A percentile compares a stretch with the other conserved stretches of the same genome.
Conservation (phyloP, 2,797 vertebrate genomes). For the Leucoraja ocellata region DNA sequence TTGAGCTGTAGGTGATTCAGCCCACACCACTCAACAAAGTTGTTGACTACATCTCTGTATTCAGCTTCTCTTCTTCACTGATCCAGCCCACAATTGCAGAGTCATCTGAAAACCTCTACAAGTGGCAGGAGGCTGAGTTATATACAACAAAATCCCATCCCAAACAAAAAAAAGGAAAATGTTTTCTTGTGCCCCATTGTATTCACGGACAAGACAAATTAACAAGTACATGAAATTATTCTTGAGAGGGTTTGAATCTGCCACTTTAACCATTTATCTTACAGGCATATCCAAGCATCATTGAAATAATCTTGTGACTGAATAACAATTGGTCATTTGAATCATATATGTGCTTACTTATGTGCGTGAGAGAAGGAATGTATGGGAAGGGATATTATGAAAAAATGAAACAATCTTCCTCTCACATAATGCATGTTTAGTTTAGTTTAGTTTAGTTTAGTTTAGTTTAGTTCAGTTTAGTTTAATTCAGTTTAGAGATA, state of each 20-base stretch:
- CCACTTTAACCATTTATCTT: not conserved
- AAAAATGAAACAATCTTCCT: not conserved
- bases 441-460: too few species aligned
- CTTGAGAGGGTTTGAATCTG: not conserved
- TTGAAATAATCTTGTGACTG: not conserved
- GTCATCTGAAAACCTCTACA: too few species aligned
- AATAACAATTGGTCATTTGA: not conserved
- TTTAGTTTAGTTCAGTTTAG: too few species aligned
- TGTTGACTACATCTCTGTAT: too few species aligned
- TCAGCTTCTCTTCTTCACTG: too few species aligned
- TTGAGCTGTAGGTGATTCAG: too few species aligned
- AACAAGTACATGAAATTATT: not conserved
- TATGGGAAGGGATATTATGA: not conserved
- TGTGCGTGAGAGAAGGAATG: not conserved
- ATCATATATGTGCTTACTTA: not conserved
- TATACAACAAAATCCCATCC: not conserved
- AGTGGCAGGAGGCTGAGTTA: too few species aligned
- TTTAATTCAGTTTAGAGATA: too few species aligned
- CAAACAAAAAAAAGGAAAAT: not conserved
- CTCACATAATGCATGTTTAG: not conserved
- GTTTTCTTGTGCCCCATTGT: not conserved
- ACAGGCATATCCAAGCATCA: not conserved
- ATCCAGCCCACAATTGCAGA: too few species aligned
- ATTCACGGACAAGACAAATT: not conserved
- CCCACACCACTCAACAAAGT: too few species aligned